A percentile compares a stretch with the other conserved stretches of the same genome.
Conservation (phyloP, 2,113 vertebrate species). For the Illadopsis cleaveri region DNA sequence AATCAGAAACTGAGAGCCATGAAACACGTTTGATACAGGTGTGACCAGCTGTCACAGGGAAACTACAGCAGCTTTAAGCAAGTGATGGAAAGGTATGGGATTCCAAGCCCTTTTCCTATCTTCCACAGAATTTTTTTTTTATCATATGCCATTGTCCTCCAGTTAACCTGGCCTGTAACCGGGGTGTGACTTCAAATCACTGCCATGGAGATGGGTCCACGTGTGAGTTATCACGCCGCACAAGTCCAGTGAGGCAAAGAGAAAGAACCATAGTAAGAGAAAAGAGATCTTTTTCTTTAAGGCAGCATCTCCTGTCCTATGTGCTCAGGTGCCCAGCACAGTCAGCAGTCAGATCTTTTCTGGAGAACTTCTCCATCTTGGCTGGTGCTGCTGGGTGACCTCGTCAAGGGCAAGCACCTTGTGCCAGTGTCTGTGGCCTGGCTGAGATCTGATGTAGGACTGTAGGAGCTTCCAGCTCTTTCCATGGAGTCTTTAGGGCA, state of each 20-base stretch:
- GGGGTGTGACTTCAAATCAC: neutral
- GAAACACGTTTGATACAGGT: neutral
- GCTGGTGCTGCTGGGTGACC: neutral
- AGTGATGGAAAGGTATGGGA: neutral
- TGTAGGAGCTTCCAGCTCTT: neutral
- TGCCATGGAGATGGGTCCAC: neutral
- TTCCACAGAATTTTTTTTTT: neutral
- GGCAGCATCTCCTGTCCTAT: neutral
- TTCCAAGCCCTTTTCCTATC: neutral
- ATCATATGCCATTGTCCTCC: neutral
- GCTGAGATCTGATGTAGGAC: neutral
- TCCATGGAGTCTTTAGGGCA: neutral
- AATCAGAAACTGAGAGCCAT: neutral
- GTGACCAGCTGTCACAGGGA: neutral
- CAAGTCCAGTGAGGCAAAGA: neutral
- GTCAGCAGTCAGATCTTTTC: neutral
- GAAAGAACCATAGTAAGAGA: neutral
- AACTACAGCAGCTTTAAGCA: neutral
- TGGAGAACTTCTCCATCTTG: neutral
- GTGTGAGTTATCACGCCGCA: accelerated
- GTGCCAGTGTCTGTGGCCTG: neutral
- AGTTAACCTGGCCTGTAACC: neutral
- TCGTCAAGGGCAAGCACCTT: accelerated
- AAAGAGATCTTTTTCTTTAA: neutral
- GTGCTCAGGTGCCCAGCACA: neutral